Percentiles rank a stretch among this genome's conserved stretches.
Evolutionary conservation across 2,888 invertebrate species (phyloP).

Genomic region (Nephrotoma flavescens): DNA sequence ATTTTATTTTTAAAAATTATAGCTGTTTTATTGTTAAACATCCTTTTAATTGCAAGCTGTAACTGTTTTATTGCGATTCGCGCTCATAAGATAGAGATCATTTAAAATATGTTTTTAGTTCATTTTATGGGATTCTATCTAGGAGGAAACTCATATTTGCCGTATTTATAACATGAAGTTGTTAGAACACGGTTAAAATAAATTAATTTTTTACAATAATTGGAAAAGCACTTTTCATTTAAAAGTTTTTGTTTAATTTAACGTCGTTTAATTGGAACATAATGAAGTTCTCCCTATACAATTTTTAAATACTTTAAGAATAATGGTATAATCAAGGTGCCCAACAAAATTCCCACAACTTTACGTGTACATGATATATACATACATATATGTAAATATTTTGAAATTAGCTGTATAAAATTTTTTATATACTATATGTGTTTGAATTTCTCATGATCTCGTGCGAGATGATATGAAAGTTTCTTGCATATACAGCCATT

Average conservation of each 20-base stretch:
- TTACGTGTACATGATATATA: neutral
- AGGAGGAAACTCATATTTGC: no score
- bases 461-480: neutral
- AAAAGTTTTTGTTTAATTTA: neutral
- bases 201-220: neutral
- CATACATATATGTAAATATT: neutral
- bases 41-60: no score
- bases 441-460: neutral
- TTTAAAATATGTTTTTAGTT: no score
- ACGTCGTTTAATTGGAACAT: neutral
- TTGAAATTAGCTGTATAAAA: neutral
- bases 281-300: neutral
- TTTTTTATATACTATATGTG: neutral
- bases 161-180: no score
- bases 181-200: no score
- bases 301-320: neutral
- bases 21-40: no score
- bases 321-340: neutral
- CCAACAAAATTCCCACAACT: neutral
- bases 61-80: no score
- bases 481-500: neutral
- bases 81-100: no score
- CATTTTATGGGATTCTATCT: no score
- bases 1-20: no score
- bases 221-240: neutral